Conservation (phyloP, 2,888 invertebrate species). For the Melieria crassipennis region DNA sequence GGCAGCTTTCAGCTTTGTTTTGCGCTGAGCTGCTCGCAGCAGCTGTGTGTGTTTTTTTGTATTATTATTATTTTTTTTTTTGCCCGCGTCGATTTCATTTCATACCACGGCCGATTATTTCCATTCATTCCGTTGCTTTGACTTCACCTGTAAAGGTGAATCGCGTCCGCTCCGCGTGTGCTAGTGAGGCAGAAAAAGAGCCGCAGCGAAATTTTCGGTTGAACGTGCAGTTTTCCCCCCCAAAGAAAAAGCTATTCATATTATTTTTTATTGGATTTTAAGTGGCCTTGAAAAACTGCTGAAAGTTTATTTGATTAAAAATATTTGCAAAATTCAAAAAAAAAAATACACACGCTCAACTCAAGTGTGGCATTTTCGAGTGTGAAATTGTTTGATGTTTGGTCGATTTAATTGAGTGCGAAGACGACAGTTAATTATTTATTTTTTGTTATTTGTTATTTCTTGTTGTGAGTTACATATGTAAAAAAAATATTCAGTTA, state of each 20-base stretch:
- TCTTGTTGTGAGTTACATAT: background rate
- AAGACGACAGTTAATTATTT: too few relatives aligned
- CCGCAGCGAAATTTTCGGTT: background rate
- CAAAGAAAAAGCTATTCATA: background rate
- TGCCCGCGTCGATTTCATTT: conserved; percentile 16
- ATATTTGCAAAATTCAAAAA: too few relatives aligned
- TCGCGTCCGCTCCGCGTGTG: conserved; percentile 44
- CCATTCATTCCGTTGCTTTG: conserved; percentile 61
- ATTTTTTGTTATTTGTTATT: background rate
- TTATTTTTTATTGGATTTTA: background rate
- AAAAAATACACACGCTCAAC: too few relatives aligned
- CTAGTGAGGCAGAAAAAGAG: background rate
- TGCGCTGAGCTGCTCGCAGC: conserved; percentile 3
- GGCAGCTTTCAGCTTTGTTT: background rate
- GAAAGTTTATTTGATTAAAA: too few relatives aligned
- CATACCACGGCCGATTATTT: conserved; percentile 38
- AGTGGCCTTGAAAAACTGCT: background rate
- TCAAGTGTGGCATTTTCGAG: too few relatives aligned
- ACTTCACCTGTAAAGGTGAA: conserved; percentile 64
- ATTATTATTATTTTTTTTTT: conserved; percentile 43
- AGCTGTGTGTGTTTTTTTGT: conserved; percentile 15
- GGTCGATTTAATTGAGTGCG: background rate
- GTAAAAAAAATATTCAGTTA: background rate
- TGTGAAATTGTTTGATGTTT: too few relatives aligned
- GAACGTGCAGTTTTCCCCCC: background rate